phyloP scores from a whole-genome alignment of 2,888 invertebrate species.

The Xestia xanthographa region DNA sequence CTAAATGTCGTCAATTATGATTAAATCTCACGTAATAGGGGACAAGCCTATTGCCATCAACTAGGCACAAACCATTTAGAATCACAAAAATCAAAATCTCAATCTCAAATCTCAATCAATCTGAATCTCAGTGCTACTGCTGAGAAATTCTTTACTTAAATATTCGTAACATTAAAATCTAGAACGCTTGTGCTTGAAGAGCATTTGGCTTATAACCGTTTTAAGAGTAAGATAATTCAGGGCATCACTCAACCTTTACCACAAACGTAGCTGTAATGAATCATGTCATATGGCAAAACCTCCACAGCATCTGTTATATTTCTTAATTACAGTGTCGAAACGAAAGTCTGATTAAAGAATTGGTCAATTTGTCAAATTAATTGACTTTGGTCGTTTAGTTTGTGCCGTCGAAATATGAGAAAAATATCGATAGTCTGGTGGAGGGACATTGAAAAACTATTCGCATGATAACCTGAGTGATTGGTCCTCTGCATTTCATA shows the following conservation, averaged over 20 bases:
- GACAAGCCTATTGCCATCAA: not conserved
- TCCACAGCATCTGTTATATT: slow-evolving; percentile 22
- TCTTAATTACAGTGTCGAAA: slow-evolving; percentile 10
- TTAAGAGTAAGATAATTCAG: slow-evolving; percentile 8
- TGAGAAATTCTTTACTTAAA: not conserved
- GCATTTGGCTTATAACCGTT: slow-evolving; percentile 5
- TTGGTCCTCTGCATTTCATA: not conserved
- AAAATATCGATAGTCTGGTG: not conserved
- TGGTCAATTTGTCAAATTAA: not conserved
- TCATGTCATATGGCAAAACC: slow-evolving; percentile 33
- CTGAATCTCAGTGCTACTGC: not conserved
- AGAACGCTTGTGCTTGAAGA: not conserved
- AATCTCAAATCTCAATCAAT: no score
- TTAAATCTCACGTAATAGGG: not conserved
- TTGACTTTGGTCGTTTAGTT: not conserved
- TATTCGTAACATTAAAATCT: slow-evolving; percentile 1
- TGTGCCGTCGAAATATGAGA: not conserved
- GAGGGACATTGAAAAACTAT: not conserved
- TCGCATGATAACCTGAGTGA: not conserved
- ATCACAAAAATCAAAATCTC: no score
- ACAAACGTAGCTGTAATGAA: slow-evolving; percentile 13
- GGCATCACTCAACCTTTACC: slow-evolving; percentile 3
- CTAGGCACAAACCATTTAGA: not conserved
- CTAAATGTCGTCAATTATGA: no score
- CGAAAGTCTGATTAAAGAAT: not conserved